Evolutionary conservation across 2,797 vertebrate genomes (phyloP), one percentile per base, ranked within the genome.

Genomic region (Manis javanica): DNA sequence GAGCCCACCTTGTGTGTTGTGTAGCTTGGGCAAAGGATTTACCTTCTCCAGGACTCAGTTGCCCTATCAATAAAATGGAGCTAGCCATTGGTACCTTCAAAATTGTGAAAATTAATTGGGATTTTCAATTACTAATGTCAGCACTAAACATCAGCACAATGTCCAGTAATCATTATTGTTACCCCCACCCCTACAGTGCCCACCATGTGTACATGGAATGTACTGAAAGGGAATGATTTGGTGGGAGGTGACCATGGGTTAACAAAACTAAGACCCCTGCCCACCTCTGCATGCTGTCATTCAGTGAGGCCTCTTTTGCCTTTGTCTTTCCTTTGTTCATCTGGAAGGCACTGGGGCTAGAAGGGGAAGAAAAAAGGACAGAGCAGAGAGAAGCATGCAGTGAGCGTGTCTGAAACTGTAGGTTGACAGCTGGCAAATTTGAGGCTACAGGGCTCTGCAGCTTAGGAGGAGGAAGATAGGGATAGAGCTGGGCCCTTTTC

Each of bases 231-330:
- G 29, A 23, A 1, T 7, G 31, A 19, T 24, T 29, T 59, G 31
- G 12, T 24, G 49, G n/a, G n/a, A 42, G 21, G 24, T 26, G 26
- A 64, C 10, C 53, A 53, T 75, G 64, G 8, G 59, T 2, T 51
- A 29, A 14, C 18, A 26, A 77, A 57, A 19, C 57, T 49, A 24
- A 83, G 69, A 16, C 81, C n/a, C 69, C 37, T 66, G 3, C 34
- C n/a, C 18, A 26, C 24, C 9, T 42, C 23, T 7, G 0, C 0
- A 1, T 1, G 1, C 0, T 10, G 7, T 53, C 29, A 10, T 24
- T 69, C 64, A 16, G 26, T 21, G 74, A 87, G n/a, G 42, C 26
- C 19, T 66, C 64, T 74, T 78, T 71, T 55, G 16, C 31, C 31
- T 61, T 77, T 61, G 18, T 66, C 63, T 83, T 34, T 93, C 49